These are phyloP conservation scores for Linurgus olivaceus DNA, from an alignment of 2,797 vertebrate genomes.

Conservation along the genomic window DNA sequence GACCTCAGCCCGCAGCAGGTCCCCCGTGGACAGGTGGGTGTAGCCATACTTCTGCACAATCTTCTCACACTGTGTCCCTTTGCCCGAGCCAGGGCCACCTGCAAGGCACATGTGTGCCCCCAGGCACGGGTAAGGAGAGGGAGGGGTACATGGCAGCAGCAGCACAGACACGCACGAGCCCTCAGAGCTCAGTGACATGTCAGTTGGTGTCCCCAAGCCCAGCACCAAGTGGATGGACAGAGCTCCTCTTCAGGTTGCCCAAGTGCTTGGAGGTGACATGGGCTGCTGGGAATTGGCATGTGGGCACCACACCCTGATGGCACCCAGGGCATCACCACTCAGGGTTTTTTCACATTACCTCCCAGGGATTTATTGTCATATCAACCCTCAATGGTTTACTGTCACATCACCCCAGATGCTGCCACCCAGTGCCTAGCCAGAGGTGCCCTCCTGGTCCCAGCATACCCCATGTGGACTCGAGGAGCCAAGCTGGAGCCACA, in stretches of 20 bases:
- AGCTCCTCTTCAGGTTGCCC: background rate
- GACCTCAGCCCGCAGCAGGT: slow-evolving; percentile 93
- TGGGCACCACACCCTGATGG: background rate
- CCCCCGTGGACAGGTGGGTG: slow-evolving; percentile 96
- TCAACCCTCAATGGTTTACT: background rate
- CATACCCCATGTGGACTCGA: accelerated
- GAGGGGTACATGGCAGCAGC: background rate
- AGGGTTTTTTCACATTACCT: background rate
- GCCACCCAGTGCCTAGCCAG: background rate
- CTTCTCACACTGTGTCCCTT: slow-evolving; percentile 97
- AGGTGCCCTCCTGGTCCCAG: background rate
- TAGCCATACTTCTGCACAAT: slow-evolving; percentile 93
- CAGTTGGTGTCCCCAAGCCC: no score
- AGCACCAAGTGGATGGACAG: background rate
- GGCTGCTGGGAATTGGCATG: background rate
- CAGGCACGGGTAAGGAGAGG: background rate
- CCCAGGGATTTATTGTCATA: background rate
- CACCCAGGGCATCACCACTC: background rate
- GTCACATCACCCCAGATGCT: background rate
- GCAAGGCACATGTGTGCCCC: background rate
- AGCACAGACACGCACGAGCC: background rate
- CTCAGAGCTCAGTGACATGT: background rate
- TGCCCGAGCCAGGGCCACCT: slow-evolving; percentile 96
- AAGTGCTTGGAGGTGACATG: background rate
- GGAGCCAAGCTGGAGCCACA: background rate